These are phyloP conservation scores for Thomomys bottae DNA, from an alignment of 2,113 vertebrate genomes.

Conservation along the genomic window DNA sequence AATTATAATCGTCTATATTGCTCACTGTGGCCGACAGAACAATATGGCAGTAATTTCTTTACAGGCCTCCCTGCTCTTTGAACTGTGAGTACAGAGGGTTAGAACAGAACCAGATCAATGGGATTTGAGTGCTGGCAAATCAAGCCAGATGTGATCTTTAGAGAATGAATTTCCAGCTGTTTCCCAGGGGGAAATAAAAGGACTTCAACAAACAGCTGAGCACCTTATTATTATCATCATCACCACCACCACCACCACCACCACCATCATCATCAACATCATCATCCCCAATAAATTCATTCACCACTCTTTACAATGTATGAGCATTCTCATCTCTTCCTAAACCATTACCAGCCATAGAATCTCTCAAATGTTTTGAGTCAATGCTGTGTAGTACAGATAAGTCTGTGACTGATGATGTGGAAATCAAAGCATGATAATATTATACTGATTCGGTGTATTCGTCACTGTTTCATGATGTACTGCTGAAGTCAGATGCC, in stretches of 20 bases:
- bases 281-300: slow-evolving; percentile 60
- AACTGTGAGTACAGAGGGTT: slow-evolving; percentile 89
- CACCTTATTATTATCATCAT: slow-evolving; percentile 73
- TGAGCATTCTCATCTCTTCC: slow-evolving; percentile 76
- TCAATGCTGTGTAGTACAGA: slow-evolving; percentile 46
- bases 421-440: neutral
- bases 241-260: neutral
- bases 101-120: slow-evolving; percentile 90
- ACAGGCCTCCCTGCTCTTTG: slow-evolving; percentile 89
- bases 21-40: slow-evolving; percentile 88
- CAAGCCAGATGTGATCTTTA: slow-evolving; percentile 88
- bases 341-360: slow-evolving; percentile 48
- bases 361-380: slow-evolving; percentile 52
- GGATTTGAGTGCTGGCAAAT: slow-evolving; percentile 88
- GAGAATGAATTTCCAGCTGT: slow-evolving; percentile 89
- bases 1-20: slow-evolving; percentile 91
- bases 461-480: slow-evolving; percentile 27
- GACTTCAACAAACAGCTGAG: slow-evolving; percentile 84
- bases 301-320: slow-evolving; percentile 58
- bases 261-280: too few species aligned
- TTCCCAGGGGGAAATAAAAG: slow-evolving; percentile 84
- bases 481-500: slow-evolving; percentile 38
- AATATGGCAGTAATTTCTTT: slow-evolving; percentile 93
- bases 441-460: slow-evolving; percentile 32
- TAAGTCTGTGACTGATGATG: slow-evolving; percentile 48